phyloP scores from a whole-genome alignment of 2,797 vertebrate species.

The Lycodopsis pacificus region DNA sequence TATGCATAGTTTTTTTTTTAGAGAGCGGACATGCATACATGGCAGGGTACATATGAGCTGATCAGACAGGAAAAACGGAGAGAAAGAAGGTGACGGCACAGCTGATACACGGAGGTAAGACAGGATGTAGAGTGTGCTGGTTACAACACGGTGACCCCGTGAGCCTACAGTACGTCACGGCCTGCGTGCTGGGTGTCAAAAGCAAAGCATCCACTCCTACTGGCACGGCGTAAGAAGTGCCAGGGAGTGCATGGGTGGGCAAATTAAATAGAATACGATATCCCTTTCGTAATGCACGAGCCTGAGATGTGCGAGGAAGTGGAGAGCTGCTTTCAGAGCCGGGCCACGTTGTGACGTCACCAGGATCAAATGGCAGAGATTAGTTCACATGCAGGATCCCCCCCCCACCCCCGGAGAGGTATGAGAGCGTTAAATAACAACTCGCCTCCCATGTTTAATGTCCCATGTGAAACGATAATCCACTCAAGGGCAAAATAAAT shows the following conservation, averaged over 20 bases:
- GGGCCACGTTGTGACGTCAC: slow-evolving; percentile 70
- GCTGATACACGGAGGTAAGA: slow-evolving; percentile 35
- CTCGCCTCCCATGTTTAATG: slow-evolving; percentile 80
- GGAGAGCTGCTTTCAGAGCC: slow-evolving; percentile 53
- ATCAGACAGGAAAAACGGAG: slow-evolving; percentile 33
- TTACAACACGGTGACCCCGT: slow-evolving; percentile 15
- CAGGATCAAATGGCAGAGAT: slow-evolving; percentile 78
- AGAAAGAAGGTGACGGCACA: slow-evolving; percentile 45
- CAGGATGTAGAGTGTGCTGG: slow-evolving; percentile 25
- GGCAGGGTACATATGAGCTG: slow-evolving; percentile 39
- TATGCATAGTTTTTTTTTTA: slow-evolving; percentile 65
- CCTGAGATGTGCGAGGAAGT: slow-evolving; percentile 39
- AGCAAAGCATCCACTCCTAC: slow-evolving; percentile 40
- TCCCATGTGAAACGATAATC: slow-evolving; percentile 84
- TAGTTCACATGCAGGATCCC: slow-evolving; percentile 73
- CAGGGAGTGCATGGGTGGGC: slow-evolving; percentile 59
- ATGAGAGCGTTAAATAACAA: slow-evolving; percentile 79
- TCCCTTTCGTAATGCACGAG: slow-evolving; percentile 51
- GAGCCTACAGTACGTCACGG: slow-evolving; percentile 15
- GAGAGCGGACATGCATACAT: slow-evolving; percentile 71
- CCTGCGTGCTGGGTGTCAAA: slow-evolving; percentile 37
- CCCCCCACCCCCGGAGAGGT: slow-evolving; percentile 42
- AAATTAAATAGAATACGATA: slow-evolving; percentile 77
- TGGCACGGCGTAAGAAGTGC: slow-evolving; percentile 45
- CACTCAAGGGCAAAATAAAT: slow-evolving; percentile 83